Percentiles rank a stretch among this genome's conserved stretches.
These are phyloP conservation scores for Scopus umbretta DNA, from an alignment of 2,113 vertebrate genomes.

Conservation along the genomic window DNA sequence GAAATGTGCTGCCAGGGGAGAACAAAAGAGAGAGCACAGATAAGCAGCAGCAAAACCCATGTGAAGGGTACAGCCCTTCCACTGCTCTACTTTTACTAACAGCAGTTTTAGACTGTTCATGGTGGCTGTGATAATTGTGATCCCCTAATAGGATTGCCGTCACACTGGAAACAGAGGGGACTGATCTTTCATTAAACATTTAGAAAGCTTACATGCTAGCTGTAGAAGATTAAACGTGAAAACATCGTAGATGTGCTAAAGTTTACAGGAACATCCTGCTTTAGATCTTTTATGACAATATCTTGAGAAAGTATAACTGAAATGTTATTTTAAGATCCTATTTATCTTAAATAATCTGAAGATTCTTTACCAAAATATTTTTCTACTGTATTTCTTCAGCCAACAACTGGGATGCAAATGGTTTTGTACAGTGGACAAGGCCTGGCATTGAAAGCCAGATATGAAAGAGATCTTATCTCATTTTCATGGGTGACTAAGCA, in stretches of 20 bases:
- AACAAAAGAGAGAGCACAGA: not conserved
- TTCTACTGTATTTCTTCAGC: not conserved
- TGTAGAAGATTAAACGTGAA: not conserved
- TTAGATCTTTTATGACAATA: not conserved
- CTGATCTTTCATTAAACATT: not conserved
- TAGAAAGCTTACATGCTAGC: not conserved
- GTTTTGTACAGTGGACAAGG: not conserved
- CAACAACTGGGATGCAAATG: not conserved
- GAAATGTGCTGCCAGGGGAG: not conserved
- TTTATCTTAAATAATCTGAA: not conserved
- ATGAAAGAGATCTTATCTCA: not conserved
- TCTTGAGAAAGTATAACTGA: not conserved
- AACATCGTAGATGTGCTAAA: not conserved
- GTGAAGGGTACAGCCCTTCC: not conserved
- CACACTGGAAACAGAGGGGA: not conserved
- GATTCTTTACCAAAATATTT: not conserved
- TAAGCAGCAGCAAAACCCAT: not conserved
- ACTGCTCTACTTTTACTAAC: not conserved
- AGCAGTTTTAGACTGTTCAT: not conserved
- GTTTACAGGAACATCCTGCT: not conserved
- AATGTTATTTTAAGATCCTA: not conserved
- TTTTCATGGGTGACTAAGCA: not conserved
- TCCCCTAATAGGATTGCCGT: not conserved
- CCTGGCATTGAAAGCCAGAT: not conserved
- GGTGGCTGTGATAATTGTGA: not conserved